These are phyloP conservation scores for Plumapathes pennacea DNA, from an alignment of 92 coral and sea anemone genomes.

Conservation along the genomic window DNA sequence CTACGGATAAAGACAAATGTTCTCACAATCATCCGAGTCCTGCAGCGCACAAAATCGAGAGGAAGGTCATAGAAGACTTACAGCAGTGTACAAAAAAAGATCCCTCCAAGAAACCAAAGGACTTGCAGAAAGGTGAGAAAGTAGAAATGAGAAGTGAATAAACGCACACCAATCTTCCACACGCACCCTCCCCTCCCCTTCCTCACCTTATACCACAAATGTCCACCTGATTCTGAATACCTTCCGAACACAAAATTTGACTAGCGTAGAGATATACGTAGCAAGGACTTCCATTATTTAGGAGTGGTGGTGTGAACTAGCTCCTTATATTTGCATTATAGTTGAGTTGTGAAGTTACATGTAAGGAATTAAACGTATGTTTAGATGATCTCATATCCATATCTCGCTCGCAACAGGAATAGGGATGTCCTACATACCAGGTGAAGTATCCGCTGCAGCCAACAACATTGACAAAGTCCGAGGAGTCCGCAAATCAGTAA, in stretches of 20 bases:
- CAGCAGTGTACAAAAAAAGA: neutral
- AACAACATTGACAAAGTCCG: slow-evolving; percentile 16
- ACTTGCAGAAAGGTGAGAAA: slow-evolving; percentile 11
- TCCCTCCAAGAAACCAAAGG: slow-evolving; percentile 6
- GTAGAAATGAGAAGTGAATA: neutral
- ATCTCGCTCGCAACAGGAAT: neutral
- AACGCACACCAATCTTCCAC: too few species aligned
- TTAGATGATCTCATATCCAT: neutral
- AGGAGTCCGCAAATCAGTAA: neutral
- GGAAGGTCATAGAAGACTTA: neutral
- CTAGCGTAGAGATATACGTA: too few species aligned
- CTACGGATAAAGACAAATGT: neutral
- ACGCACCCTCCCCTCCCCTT: too few species aligned
- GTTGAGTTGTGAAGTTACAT: too few species aligned
- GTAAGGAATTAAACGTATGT: too few species aligned
- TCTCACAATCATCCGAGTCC: slow-evolving; percentile 16
- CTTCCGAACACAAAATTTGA: too few species aligned
- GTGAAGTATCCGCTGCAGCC: slow-evolving; percentile 1
- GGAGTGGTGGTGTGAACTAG: too few species aligned
- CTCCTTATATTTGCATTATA: too few species aligned
- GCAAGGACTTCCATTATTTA: too few species aligned
- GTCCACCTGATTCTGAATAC: too few species aligned
- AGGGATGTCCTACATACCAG: slow-evolving; percentile 10
- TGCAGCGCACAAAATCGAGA: slow-evolving; percentile 7
- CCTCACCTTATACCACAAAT: too few species aligned